These are phyloP conservation scores for Aricia artaxerxes DNA, from an alignment of 2,888 invertebrate genomes.

Conservation along the genomic window DNA sequence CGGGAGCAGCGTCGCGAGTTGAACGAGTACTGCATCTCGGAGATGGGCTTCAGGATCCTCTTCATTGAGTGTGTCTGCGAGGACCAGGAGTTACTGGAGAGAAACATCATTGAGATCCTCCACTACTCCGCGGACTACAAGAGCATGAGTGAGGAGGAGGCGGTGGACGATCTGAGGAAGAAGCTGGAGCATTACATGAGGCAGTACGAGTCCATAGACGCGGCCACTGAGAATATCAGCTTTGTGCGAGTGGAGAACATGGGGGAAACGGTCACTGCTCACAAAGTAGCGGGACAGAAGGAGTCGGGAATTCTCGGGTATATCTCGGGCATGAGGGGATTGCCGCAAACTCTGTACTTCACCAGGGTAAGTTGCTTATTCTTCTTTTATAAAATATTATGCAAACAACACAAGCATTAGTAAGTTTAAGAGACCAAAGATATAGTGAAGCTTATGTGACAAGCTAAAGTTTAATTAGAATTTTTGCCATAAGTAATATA, in stretches of 20 bases:
- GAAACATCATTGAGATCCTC: constrained; percentile 85
- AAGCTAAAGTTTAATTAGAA: no score
- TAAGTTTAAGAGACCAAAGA: no score
- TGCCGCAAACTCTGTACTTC: constrained; percentile 92
- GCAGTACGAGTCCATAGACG: constrained; percentile 90
- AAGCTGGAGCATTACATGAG: constrained; percentile 92
- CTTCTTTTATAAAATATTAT: neutral
- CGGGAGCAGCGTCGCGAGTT: constrained; percentile 89
- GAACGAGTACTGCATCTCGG: constrained; percentile 84
- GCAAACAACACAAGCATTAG: no score
- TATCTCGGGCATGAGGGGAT: constrained; percentile 90
- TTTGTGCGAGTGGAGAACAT: constrained; percentile 76
- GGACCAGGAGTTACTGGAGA: constrained; percentile 79
- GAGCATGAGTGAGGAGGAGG: constrained; percentile 87
- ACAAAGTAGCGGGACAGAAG: constrained; percentile 87
- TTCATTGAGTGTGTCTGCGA: constrained; percentile 96
- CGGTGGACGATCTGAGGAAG: constrained; percentile 88
- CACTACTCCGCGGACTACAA: constrained; percentile 93
- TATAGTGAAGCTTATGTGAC: no score
- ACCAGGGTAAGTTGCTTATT: constrained; percentile 85
- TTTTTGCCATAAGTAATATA: no score
- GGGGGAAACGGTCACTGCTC: constrained; percentile 85
- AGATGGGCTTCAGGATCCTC: constrained; percentile 90
- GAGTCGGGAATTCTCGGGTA: constrained; percentile 93
- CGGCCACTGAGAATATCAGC: constrained; percentile 77